Percentiles rank a stretch among this genome's conserved stretches.
phyloP scores from a whole-genome alignment of 2,888 invertebrate genomes.

The Pycnomerus fuliginosus region DNA sequence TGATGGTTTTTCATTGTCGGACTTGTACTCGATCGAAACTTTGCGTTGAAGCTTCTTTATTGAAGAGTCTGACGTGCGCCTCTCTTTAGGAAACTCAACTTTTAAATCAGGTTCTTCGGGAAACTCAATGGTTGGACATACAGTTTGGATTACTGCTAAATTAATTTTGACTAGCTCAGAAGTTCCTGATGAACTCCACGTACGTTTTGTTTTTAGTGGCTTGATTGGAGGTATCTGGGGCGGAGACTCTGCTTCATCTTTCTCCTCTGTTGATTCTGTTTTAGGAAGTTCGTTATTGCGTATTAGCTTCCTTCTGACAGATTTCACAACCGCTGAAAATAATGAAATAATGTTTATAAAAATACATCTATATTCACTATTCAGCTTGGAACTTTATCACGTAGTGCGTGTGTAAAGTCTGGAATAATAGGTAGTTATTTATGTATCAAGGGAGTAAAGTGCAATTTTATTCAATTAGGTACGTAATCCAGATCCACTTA shows the following conservation, averaged over 20 bases:
- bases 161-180: constrained; percentile 30
- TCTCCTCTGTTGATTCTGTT: constrained; percentile 2
- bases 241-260: background rate
- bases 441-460: too few species aligned
- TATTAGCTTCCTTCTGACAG: constrained; percentile 4
- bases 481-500: too few species aligned
- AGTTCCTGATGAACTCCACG: constrained; percentile 6
- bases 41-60: constrained; percentile 15
- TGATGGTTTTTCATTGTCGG: constrained; percentile 14
- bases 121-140: constrained; percentile 44
- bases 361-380: too few species aligned
- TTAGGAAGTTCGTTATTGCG: constrained; percentile 4
- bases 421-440: too few species aligned
- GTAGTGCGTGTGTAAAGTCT: too few species aligned
- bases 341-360: too few species aligned
- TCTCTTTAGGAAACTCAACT: constrained; percentile 34
- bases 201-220: constrained; percentile 4
- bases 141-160: constrained; percentile 40
- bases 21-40: constrained; percentile 18
- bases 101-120: constrained; percentile 46
- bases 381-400: too few species aligned
- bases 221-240: too few species aligned
- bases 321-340: too few species aligned
- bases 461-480: too few species aligned
- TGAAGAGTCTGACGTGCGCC: constrained; percentile 8